A percentile compares a stretch with the other conserved stretches of the same genome.
Conservation (phyloP, 2,888 invertebrate species). For the Apomyelois bistriatella region DNA sequence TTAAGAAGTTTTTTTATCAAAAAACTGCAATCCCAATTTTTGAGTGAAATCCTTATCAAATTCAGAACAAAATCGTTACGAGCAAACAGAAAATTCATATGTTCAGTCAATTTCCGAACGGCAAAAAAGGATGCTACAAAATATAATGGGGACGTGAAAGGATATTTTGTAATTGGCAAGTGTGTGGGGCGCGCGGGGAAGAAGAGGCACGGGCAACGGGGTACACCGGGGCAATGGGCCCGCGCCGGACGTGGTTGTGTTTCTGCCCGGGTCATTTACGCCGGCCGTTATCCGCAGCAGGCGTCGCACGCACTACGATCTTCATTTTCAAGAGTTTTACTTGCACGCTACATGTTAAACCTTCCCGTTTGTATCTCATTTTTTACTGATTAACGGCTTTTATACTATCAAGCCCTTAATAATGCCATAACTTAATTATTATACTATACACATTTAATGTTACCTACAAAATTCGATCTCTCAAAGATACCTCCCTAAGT, state of each 20-base stretch:
- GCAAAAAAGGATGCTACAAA: conserved; percentile 11
- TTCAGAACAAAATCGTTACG: not conserved
- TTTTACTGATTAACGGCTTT: conserved; percentile 22
- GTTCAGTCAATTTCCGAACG: not conserved
- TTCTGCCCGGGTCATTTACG: conserved; percentile 55
- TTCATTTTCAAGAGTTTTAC: conserved; percentile 57
- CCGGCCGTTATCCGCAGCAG: conserved; percentile 59
- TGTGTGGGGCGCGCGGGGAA: conserved; percentile 25
- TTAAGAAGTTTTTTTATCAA: too few species aligned
- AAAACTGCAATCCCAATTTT: too few species aligned
- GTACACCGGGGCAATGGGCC: conserved; percentile 22
- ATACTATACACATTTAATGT: conserved; percentile 27
- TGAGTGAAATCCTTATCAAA: not conserved
- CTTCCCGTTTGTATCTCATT: conserved; percentile 25
- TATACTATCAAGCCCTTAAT: conserved; percentile 11
- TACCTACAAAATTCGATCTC: conserved; percentile 48
- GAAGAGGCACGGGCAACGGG: conserved; percentile 13
- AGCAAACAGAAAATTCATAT: conserved; percentile 12
- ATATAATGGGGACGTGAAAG: conserved; percentile 22
- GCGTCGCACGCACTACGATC: conserved; percentile 50
- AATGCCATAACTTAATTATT: conserved; percentile 9
- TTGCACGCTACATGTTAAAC: conserved; percentile 32
- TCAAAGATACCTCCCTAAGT: conserved; percentile 58
- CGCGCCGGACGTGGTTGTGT: conserved; percentile 40
- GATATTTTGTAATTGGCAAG: conserved; percentile 37